phyloP scores from a whole-genome alignment of 2,797 vertebrate species.

The Pagetopsis macropterus region DNA sequence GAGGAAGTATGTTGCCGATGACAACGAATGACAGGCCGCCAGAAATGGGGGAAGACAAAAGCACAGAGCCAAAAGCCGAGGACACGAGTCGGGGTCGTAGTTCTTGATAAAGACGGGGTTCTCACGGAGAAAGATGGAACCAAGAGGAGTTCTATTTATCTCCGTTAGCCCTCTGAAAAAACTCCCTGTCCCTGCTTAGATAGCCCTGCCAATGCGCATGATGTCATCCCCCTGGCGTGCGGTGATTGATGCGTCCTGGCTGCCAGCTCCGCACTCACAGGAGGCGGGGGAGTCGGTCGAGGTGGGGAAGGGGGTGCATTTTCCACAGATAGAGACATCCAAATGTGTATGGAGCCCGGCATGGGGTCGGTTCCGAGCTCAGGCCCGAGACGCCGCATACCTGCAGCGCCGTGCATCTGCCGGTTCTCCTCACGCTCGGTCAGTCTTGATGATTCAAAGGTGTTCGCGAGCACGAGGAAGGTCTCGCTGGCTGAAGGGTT shows the following conservation, averaged over 20 bases:
- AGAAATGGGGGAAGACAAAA: constrained; percentile 27
- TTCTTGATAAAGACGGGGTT: constrained; percentile 75
- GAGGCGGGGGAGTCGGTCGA: constrained; percentile 55
- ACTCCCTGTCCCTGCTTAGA: constrained; percentile 78
- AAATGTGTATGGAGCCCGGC: constrained; percentile 71
- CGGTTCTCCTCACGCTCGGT: constrained; percentile 56
- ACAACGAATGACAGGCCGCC: constrained; percentile 43
- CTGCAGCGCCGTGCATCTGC: constrained; percentile 43
- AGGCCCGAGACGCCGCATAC: constrained; percentile 45
- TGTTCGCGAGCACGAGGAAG: constrained; percentile 55
- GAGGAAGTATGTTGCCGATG: constrained; percentile 39
- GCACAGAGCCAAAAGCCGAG: constrained; percentile 35
- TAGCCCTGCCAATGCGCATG: constrained; percentile 82
- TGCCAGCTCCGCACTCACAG: constrained; percentile 60
- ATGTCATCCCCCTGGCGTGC: constrained; percentile 82
- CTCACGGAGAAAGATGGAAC: constrained; percentile 77
- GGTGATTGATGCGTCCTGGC: constrained; percentile 83
- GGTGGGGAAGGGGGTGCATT: constrained; percentile 60
- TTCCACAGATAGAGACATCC: constrained; percentile 80
- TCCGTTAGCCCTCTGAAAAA: constrained; percentile 72
- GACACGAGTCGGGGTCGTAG: constrained; percentile 46
- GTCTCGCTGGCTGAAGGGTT: constrained; percentile 31
- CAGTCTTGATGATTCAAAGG: constrained; percentile 71
- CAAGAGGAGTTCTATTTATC: constrained; percentile 80
- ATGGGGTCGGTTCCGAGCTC: constrained; percentile 61